phyloP scores from a whole-genome alignment of 2,113 vertebrate species.

The Xiphophorus hellerii region DNA sequence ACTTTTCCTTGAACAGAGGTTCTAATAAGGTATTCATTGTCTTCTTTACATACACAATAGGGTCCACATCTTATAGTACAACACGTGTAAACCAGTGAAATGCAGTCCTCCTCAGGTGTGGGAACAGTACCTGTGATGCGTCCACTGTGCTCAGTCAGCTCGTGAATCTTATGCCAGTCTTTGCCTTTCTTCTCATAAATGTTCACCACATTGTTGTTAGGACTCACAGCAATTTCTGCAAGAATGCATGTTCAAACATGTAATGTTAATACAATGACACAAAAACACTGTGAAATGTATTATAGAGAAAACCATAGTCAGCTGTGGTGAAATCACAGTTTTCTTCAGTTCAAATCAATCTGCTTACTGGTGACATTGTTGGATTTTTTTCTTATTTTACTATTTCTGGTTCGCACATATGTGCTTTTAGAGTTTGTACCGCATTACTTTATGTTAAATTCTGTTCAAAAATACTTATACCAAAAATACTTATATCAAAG shows the following conservation, averaged over 20 bases:
- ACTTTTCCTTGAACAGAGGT: not conserved
- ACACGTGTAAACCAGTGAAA: not conserved
- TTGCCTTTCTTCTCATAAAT: conserved; percentile 82
- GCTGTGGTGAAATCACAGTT: too few relatives aligned
- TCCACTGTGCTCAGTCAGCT: conserved; percentile 83
- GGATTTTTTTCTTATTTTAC: not conserved
- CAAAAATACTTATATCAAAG: too few relatives aligned
- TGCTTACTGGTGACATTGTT: too few relatives aligned
- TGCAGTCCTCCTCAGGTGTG: not conserved
- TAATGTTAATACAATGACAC: not conserved
- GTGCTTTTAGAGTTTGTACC: not conserved
- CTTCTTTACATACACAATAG: not conserved
- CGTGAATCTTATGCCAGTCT: conserved; percentile 82
- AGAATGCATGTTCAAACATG: not conserved
- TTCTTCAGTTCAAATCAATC: too few relatives aligned
- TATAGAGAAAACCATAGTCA: too few relatives aligned
- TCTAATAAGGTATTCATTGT: too few relatives aligned
- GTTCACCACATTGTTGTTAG: conserved; percentile 78
- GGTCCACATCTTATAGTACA: not conserved
- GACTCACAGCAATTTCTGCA: conserved; percentile 82
- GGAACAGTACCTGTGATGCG: conserved; percentile 79
- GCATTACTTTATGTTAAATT: not conserved
- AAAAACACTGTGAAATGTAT: not conserved
- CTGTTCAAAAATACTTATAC: too few relatives aligned
- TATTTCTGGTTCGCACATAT: not conserved